Evolutionary conservation across 1,140 invertebrate genomes (phyloP).

Genomic region (Hirudo medicinalis): DNA sequence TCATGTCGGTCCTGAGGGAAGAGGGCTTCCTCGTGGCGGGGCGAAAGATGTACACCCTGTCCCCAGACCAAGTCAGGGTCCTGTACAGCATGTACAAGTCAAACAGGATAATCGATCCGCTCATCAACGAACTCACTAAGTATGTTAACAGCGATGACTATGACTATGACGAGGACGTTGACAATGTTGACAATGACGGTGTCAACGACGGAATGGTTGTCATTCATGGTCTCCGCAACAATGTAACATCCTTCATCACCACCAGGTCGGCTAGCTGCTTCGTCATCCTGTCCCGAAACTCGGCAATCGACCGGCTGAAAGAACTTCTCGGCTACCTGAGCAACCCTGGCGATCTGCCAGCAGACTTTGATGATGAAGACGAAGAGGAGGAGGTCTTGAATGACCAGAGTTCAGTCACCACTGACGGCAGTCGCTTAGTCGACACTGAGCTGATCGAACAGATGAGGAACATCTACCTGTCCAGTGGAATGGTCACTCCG

Average conservation of each 20-base stretch:
- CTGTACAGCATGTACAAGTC: background rate
- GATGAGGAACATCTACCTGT: background rate
- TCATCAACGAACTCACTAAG: too few species aligned
- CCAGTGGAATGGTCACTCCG: background rate
- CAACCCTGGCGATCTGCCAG: background rate
- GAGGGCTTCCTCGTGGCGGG: slow-evolving; percentile 39
- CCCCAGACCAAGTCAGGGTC: slow-evolving; percentile 24
- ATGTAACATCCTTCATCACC: too few species aligned
- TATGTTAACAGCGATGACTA: too few species aligned
- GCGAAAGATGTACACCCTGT: slow-evolving; percentile 35
- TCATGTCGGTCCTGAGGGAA: slow-evolving; percentile 38
- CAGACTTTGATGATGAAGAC: background rate
- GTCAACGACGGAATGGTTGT: too few species aligned
- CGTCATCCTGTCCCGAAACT: background rate
- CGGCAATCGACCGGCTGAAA: background rate
- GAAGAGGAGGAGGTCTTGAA: background rate
- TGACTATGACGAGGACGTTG: too few species aligned
- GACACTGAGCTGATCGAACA: too few species aligned
- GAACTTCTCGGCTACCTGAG: background rate
- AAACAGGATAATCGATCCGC: too few species aligned
- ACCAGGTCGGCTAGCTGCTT: background rate
- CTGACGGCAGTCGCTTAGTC: background rate
- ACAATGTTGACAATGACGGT: too few species aligned
- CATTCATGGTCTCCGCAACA: too few species aligned
- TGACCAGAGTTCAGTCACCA: background rate